Conservation (phyloP, 2,888 invertebrate genomes). For the Diarsia rubi region DNA sequence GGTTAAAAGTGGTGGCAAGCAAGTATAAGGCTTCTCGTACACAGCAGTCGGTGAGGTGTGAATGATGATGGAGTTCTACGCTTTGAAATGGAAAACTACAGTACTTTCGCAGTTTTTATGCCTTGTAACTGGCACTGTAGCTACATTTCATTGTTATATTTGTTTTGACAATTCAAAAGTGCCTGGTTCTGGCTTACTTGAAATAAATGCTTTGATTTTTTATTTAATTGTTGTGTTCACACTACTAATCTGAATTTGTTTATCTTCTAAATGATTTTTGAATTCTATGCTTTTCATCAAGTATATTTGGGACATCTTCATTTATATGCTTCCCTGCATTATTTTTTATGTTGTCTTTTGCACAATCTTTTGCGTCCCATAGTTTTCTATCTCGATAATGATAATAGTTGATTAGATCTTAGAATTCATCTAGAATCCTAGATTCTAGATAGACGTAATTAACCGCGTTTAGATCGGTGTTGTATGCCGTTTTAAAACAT, state of each 20-base stretch:
- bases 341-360: not conserved
- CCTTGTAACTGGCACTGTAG: too few species aligned
- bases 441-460: constrained; percentile 30
- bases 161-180: too few species aligned
- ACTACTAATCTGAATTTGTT: not conserved
- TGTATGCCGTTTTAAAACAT: constrained; percentile 26
- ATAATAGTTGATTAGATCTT: not conserved
- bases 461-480: constrained; percentile 28
- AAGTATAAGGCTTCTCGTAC: not conserved
- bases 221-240: too few species aligned
- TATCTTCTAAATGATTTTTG: not conserved
- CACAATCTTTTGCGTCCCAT: not conserved
- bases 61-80: not conserved
- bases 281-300: not conserved
- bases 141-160: too few species aligned
- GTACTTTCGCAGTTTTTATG: too few species aligned
- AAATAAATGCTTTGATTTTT: too few species aligned
- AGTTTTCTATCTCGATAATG: not conserved
- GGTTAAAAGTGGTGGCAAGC: not conserved
- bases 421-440: constrained; percentile 11
- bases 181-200: too few species aligned
- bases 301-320: not conserved
- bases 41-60: not conserved
- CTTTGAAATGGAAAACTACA: too few species aligned
- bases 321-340: not conserved